Base-by-base conservation (phyloP, 2,888 invertebrate genomes). In the Ochropleura plecta region DNA sequence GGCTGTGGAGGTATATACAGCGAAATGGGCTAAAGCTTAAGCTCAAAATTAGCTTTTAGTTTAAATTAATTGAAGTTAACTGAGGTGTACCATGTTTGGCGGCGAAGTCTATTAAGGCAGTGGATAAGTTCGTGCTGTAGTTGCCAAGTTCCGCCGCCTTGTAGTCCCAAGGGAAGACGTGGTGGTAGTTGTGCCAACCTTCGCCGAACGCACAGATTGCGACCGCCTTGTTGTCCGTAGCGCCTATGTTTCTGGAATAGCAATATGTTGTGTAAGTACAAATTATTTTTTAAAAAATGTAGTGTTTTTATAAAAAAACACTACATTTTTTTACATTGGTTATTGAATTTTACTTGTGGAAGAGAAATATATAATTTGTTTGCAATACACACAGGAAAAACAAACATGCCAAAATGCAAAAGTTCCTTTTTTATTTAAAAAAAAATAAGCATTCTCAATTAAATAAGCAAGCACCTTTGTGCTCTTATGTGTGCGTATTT, bases 141-240 rank as follows among this genome's bases (percentile, higher is more conserved):
- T 97, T 96, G 67, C 98, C 98, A 46, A 98, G 95, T 89, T 98
- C 98, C 42, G 97, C 97, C 86, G 98, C 97, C 86, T 98, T 98
- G 96, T 98, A 98, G 90, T 98, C 98, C 97, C 98, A 98, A 0
- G 98, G 98, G 94, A 98, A 98, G 40, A 98, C 98, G 93, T 98
- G 98, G 89, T 98, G 98, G 92, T 98, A 98, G 95, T 98, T 98
- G 93, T 98, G 98, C 98, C 98, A 98, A 16, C 98, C 98, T 91
- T 98, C 98, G 40, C 98, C 98, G 64, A 97, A 96, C 0, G 98
- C 98, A 57, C 97, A 93, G 10, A 97, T 92, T 0, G 98, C 97
- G 0, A 98, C 98, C 0, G 96, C 88, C 77, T 95, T 92, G 89
- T 97, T 98, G 91, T 98, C 98, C 2, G 97, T 97, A 0, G 98